Evolutionary conservation across 2,888 invertebrate genomes (phyloP).

Genomic region (Physocephala rufipes): DNA sequence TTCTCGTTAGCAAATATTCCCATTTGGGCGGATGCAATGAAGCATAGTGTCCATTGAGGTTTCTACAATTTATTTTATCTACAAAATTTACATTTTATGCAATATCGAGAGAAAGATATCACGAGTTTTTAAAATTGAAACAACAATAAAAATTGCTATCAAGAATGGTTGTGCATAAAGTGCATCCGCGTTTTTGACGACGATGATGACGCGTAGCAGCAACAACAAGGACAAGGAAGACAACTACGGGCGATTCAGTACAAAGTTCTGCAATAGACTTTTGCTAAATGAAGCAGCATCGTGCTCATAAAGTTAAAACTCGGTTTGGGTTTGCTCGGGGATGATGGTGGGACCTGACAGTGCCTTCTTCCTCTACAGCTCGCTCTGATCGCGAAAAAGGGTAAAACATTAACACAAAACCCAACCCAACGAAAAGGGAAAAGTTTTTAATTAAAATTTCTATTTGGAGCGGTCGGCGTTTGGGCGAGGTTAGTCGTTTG

Average conservation of each 20-base stretch:
- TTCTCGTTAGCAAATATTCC: no score
- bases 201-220: no score
- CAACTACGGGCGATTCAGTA: constrained; percentile 6
- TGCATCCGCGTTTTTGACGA: constrained; percentile 15
- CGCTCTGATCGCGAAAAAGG: background rate
- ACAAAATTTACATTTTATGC: constrained; percentile 20
- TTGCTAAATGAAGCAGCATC: background rate
- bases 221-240: no score
- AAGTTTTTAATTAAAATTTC: constrained; percentile 28
- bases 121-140: constrained; percentile 46
- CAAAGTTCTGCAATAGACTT: constrained; percentile 10
- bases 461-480: background rate
- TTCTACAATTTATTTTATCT: constrained; percentile 15
- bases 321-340: background rate
- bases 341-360: no score
- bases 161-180: constrained; percentile 30
- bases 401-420: background rate
- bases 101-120: constrained; percentile 14
- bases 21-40: no score
- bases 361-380: no score
- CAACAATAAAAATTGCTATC: background rate
- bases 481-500: no score
- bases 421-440: background rate
- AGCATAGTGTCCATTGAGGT: background rate
- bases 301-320: background rate